These are phyloP conservation scores for Atrina japonica DNA, from an alignment of 2,888 invertebrate genomes.

Conservation along the genomic window DNA sequence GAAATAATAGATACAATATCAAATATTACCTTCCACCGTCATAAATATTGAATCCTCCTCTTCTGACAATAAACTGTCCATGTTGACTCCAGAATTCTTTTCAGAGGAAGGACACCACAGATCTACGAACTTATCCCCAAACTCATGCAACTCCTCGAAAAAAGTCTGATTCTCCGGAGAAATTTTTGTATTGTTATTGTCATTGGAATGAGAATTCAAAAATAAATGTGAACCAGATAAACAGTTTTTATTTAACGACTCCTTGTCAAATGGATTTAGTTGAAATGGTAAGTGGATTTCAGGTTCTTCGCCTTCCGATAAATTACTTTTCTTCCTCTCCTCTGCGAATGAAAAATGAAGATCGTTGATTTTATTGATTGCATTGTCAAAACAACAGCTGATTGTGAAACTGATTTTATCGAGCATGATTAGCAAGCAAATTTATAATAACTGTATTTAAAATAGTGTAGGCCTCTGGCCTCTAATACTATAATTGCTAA, in stretches of 20 bases:
- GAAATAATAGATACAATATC: no score
- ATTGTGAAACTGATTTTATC: not conserved
- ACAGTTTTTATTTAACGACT: conserved; percentile 45
- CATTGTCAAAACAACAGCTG: not conserved
- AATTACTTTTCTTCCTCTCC: conserved; percentile 58
- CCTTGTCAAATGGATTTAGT: conserved; percentile 57
- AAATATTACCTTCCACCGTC: conserved; percentile 65
- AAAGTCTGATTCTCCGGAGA: conserved; percentile 43
- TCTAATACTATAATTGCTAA: no score
- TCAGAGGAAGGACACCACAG: conserved; percentile 49
- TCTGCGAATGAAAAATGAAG: conserved; percentile 49
- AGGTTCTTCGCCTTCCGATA: conserved; percentile 64
- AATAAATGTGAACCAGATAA: conserved; percentile 59
- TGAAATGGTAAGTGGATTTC: conserved; percentile 60
- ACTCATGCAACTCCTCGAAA: conserved; percentile 62
- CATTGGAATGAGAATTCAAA: conserved; percentile 54
- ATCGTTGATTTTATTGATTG: not conserved
- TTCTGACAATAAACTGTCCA: conserved; percentile 20
- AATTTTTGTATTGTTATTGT: conserved; percentile 62
- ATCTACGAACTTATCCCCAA: conserved; percentile 69
- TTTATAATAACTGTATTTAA: not conserved
- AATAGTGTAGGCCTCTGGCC: no score
- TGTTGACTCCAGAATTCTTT: conserved; percentile 5
- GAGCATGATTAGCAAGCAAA: not conserved
- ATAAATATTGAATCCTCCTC: conserved; percentile 68